Base-by-base conservation (phyloP, 2,888 invertebrate species). In the Nomada lathburiana region DNA sequence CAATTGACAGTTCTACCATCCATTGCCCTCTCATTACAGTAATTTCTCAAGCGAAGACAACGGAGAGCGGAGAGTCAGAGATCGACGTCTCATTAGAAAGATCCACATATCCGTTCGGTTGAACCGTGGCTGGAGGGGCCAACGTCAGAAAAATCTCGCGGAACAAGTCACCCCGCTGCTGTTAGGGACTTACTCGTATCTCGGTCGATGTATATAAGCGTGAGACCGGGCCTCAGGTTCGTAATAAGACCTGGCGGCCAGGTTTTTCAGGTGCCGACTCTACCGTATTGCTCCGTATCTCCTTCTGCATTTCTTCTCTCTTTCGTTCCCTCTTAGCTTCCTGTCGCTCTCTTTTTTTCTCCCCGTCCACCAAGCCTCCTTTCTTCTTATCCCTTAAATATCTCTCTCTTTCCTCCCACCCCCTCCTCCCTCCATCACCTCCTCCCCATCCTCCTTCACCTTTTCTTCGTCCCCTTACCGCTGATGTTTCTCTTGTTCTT, bases 241-340 rank as follows among this genome's bases (percentile, higher is more conserved):
- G 94, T 94, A 94, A 93, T 93, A 93, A 93, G 94, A 93, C 91
- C 90, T 93, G 93, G 90, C 93, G 92, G 92, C 93, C 91, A 93
- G 93, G 93, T 93, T 93, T 93, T 93, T 93, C 83, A 81, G 80
- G 42, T 47, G 36, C 70, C 81, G 63, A 62, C 75, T 67, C 65
- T 79, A 68, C 77, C 80, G 79, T 74, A 59, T 85, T 82, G 84
- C 78, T 75, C 82, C 64, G 77, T 79, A 84, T 83, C 88, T 79
- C 77, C 82, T 77, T 77, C 73, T 74, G 70, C 73, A 44, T 74
- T 78, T 83, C 78, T 74, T 78, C 71, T 82, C 77, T 70, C 76
- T 68, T 62, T 80, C 80, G 52, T 71, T 65, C 80, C 47, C 74
- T 81, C 79, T 73, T 69, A 23, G 78, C 72, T 80, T 80, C 78